Evolutionary conservation across 2,888 invertebrate species (phyloP), one percentile per base, ranked within the genome.

Genomic region (Timandra comae): DNA sequence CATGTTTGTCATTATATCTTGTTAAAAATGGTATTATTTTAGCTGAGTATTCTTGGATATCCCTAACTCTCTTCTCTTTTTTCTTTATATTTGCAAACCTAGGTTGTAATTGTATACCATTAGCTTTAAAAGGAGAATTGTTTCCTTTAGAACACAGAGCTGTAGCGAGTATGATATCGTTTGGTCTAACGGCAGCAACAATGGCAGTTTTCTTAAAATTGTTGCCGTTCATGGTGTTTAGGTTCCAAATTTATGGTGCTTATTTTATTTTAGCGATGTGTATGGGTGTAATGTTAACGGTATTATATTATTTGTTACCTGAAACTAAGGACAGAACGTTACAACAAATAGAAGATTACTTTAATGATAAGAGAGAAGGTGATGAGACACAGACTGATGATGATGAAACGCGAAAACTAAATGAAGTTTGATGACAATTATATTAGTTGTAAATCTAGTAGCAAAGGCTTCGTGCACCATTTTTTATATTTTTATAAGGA

Each of bases 241-340:
- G 2, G 9, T 24, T 10, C 6, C 9, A 10, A 5, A 7, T 11
- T 2, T 11, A 24, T 4, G 24, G 9, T 10, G 11, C 9, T 9
- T 24, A 10, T 4, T 7, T 27, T 3, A 21, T 33, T 2, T 22
- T 11, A 3, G 38, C 34, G 1, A 7, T 21, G 7, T 8, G 33
- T 5, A 84, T 89, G 10, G 63, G 82, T 1, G 38, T 88, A 0
- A 81, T 88, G 23, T 34, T 48, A 11, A 1, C 29, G 4, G 19
- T 39, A 11, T 29, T 48, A 2, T 48, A 34, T 29, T 34, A 41
- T 12, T 32, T 85, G 28, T 58, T 91, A 10, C 91, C 91, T 0
- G 91, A 91, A 62, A 92, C 91, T 0, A 89, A 88, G 40, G 88
- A 88, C 5, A 89, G 81, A 43, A 89, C 90, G 1, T 62, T 91